Evolutionary conservation across 2,888 invertebrate genomes (phyloP), one percentile per base, ranked within the genome.

Genomic region (Heterodera filipjevi): DNA sequence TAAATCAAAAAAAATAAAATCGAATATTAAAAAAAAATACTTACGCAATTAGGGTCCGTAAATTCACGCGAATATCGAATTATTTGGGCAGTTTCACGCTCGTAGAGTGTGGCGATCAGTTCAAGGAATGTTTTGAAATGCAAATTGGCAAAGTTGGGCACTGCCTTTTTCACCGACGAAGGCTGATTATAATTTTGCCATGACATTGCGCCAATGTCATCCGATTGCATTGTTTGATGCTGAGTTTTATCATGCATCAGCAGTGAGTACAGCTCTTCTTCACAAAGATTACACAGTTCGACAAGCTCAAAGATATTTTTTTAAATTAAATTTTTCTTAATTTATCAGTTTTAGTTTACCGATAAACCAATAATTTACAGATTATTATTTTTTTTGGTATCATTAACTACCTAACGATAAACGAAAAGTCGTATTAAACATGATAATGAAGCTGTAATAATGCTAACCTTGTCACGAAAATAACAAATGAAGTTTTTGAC

Each of bases 401-500:
- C n/a, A n/a, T n/a, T n/a, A n/a, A n/a, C n/a, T n/a, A n/a, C n/a
- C n/a, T n/a, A n/a, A n/a, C n/a, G n/a, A n/a, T n/a, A n/a, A n/a
- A n/a, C n/a, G n/a, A n/a, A n/a, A n/a, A n/a, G n/a, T n/a, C n/a
- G n/a, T n/a, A n/a, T n/a, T n/a, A n/a, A n/a, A n/a, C n/a, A n/a
- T n/a, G n/a, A n/a, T n/a, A n/a, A n/a, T n/a, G n/a, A n/a, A n/a
- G n/a, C n/a, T n/a, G n/a, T n/a, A n/a, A 30, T 19, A 27, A n/a
- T n/a, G 33, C 0, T 22, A 35, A 79, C 79, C 76, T 79, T 79
- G 27, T 79, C 73, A 16, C 72, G 78, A 53, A 79, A 79, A 71
- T 79, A 79, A 35, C 78, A 79, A 19, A 79, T 71, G 30, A 79
- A 79, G 32, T 79, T 79, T 35, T 79, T 79, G 44, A 79, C 27